Conservation (phyloP, 2,888 invertebrate species). For the Neoitamus cyanurus region DNA sequence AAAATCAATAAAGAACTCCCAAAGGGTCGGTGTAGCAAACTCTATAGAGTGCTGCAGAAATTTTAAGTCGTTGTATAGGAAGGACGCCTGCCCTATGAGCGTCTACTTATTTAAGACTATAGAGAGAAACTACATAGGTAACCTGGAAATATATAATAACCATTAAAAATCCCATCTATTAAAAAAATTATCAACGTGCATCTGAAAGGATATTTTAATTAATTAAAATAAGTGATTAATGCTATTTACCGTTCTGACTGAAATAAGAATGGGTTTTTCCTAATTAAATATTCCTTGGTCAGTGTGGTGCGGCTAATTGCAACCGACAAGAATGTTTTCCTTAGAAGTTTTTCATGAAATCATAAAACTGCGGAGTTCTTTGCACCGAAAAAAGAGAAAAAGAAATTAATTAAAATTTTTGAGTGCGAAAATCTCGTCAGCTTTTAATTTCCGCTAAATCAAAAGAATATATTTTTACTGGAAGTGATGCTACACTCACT, state of each 20-base stretch:
- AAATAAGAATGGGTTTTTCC: background rate
- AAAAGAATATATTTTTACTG: no score
- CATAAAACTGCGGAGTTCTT: no score
- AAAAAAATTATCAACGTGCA: background rate
- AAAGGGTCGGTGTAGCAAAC: background rate
- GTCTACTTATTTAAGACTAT: no score
- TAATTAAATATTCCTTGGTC: background rate
- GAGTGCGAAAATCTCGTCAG: no score
- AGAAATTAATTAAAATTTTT: no score
- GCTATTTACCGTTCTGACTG: background rate
- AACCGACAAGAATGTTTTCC: background rate
- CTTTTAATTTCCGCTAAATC: no score
- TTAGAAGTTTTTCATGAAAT: no score
- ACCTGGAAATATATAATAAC: no score
- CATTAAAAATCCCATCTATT: background rate
- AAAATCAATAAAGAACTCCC: background rate
- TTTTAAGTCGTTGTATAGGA: background rate
- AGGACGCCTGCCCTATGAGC: background rate
- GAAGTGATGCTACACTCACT: background rate
- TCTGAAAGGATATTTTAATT: background rate
- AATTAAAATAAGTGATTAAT: no score
- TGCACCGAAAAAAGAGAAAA: no score
- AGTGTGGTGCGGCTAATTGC: background rate
- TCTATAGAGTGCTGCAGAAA: background rate
- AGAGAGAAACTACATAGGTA: no score